Evolutionary conservation across 2,888 invertebrate genomes (phyloP), one percentile per base, ranked within the genome.

Genomic region (Amitus sp.): DNA sequence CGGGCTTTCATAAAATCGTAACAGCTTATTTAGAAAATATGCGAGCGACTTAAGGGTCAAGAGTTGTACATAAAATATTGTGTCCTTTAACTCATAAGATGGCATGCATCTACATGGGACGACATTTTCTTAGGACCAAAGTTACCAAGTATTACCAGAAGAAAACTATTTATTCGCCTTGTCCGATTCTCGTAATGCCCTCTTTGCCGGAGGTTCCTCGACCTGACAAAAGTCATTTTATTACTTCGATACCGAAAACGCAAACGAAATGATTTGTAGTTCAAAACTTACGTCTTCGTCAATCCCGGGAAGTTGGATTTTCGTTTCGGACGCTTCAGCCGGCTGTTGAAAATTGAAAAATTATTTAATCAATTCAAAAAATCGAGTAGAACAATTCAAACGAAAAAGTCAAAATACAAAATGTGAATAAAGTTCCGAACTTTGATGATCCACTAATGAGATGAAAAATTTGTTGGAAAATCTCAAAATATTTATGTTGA

Each of bases 291-390:
- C 83, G 61, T 85, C 84, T 46, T 87, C 87, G 62, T 86, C 90
- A 62, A 92, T 83, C 19, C 90, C 90, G 12, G 91, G 91, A 66
- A 92, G 84, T 75, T 89, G 89, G 72, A 92, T 91, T 81, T 90
- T 89, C 13, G 92, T 91, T 72, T 91, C 91, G 2, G 90, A 89
- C n/a, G 91, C 91, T 84, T 91, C 90, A 5, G 90, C 90, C 10
- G 91, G 91, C 91, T 91, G 84, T 43, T 10, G 49, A 55, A 23
- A 49, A 40, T 6, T 43, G 40, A 33, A 39, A 39, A 4, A 13
- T 6, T 10, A n/a, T 30, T 30, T 10, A n/a, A 30, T 30, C 10
- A 27, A 27, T 6, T 6, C 33, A 33, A 37, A 37, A n/a, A 30
- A 30, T 30, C 6, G 4, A 15, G 15, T 15, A 15, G 23, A 23